Evolutionary conservation across 1,140 invertebrate genomes (phyloP).

Genomic region (Schlechtendalia chinensis): DNA sequence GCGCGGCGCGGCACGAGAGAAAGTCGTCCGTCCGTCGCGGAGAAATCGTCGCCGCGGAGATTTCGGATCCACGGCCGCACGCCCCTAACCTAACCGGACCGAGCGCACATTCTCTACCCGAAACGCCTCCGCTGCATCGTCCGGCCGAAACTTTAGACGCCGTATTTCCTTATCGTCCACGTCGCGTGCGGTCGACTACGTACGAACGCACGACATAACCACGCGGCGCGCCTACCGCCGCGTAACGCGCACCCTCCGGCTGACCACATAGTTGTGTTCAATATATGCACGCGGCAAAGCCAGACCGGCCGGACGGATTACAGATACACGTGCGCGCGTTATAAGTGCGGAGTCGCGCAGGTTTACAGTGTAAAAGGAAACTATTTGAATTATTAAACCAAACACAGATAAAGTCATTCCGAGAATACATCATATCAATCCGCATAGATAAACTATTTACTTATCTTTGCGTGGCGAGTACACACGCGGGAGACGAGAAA

Average conservation of each 20-base stretch:
- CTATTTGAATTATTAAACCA: conserved; percentile 29
- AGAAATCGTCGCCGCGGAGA: neutral
- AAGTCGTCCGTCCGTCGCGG: no score
- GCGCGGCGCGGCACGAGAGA: no score
- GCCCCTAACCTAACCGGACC: neutral
- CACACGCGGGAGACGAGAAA: neutral
- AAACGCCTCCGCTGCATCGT: neutral
- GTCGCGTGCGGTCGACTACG: neutral
- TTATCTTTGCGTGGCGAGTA: neutral
- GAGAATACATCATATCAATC: neutral
- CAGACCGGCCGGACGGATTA: neutral
- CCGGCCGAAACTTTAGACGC: neutral
- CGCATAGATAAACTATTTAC: neutral
- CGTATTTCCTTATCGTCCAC: neutral
- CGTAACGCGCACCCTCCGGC: neutral
- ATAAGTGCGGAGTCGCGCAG: neutral
- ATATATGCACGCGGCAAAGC: neutral
- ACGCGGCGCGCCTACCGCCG: conserved; percentile 8
- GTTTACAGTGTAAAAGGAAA: conserved; percentile 4
- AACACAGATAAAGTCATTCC: conserved; percentile 2
- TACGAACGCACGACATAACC: conserved; percentile 18
- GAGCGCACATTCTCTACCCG: neutral
- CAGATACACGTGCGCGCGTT: neutral
- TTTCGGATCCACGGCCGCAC: neutral
- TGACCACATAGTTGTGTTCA: neutral